Conservation (phyloP, 2,113 vertebrate genomes). For the Nothoprocta pentlandii region DNA sequence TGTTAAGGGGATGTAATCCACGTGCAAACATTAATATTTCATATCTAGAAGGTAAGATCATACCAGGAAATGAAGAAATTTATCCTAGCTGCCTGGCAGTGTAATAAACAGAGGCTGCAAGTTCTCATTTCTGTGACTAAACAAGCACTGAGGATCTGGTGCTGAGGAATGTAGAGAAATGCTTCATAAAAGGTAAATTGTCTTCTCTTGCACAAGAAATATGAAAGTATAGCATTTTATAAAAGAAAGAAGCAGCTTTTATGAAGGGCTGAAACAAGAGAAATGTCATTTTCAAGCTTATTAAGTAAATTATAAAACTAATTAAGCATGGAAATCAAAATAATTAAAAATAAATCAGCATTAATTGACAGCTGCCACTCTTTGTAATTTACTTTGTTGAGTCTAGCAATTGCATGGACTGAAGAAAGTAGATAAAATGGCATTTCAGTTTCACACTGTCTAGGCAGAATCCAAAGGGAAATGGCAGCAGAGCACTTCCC, state of each 20-base stretch:
- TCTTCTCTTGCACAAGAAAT: background rate
- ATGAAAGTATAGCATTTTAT: background rate
- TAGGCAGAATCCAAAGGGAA: background rate
- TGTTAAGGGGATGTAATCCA: background rate
- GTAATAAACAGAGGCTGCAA: background rate
- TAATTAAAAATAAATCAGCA: slow-evolving; percentile 42
- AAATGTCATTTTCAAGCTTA: slow-evolving; percentile 42
- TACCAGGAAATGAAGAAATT: background rate
- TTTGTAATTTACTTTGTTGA: slow-evolving; percentile 1
- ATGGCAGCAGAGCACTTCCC: background rate
- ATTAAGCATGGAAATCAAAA: slow-evolving; percentile 37
- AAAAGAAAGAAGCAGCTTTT: background rate
- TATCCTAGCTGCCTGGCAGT: background rate
- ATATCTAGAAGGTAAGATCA: background rate
- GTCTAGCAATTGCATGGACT: background rate
- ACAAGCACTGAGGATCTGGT: background rate
- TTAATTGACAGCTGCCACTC: slow-evolving; percentile 49
- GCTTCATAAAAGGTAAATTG: background rate
- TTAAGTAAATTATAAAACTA: slow-evolving; percentile 44
- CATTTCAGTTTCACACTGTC: background rate
- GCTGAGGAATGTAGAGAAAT: background rate
- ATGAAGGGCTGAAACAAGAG: background rate
- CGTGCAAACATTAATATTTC: background rate
- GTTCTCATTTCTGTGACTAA: background rate
- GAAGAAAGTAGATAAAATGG: background rate